Base-by-base conservation (phyloP, 2,797 vertebrate species). In the Artibeus lituratus region DNA sequence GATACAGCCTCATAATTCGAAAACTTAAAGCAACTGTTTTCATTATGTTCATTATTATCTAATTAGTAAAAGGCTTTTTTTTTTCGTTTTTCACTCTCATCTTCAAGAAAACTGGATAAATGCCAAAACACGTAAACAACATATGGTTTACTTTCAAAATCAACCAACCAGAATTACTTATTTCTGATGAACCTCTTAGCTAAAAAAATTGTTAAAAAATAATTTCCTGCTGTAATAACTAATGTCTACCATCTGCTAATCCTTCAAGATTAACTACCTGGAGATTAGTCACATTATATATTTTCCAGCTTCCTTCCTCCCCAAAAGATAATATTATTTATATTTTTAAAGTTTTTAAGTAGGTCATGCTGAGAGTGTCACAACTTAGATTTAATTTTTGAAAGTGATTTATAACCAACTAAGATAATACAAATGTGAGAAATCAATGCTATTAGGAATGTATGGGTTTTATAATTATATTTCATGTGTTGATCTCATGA, bases 101-200 rank as follows among this genome's bases (percentile, higher is more conserved):
- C 84, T 97, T 98, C 89, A 95, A 47, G 86, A 69, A 95, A 97
- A 32, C 47, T 98, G 98, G 98, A 98, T 94, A 97, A 96, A 97
- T 93, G 97, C 97, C 98, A 98, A 98, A 97, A 80, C 91, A 86
- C 95, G 90, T 97, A 98, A 98, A 96, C 2, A 77, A 96, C 98
- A 98, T 98, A 98, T 97, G 98, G 96, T 95, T 98, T 97, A 88
- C 94, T 98, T 98, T 98, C 95, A 95, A 98, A 98, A 98, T 89
- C 95, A 97, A 49, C 95, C 96, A 97, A 90, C 69, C 80, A 97
- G 93, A 98, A 97, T 97, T 95, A 94, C 59, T 88, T 97, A 98
- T 97, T 97, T 97, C 83, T 96, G 76, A 97, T 97, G 92, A 97
- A 97, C 96, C 95, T 96, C 55, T 96, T 96, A 89, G 87, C 93